These are phyloP conservation scores for Syngnathus acus DNA, from an alignment of 2,797 vertebrate species.

Conservation along the genomic window DNA sequence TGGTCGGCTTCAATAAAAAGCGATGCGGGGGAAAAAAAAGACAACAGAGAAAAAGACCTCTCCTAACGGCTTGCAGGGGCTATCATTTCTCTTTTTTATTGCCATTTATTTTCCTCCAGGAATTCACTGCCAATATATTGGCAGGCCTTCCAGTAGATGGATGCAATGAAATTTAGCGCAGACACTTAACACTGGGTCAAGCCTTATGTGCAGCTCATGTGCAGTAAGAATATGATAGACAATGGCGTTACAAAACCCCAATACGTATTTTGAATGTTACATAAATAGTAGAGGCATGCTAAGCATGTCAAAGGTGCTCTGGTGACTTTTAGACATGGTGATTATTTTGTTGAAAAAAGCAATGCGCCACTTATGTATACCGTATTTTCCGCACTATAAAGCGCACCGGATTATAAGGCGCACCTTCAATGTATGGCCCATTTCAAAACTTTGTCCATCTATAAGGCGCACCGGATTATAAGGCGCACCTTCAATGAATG, in stretches of 20 bases:
- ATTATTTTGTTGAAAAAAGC: background rate
- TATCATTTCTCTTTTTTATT: slow-evolving; percentile 97
- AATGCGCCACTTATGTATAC: background rate
- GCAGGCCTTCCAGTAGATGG: slow-evolving; percentile 95
- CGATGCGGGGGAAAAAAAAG: slow-evolving; percentile 46
- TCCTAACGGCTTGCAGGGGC: slow-evolving; percentile 81
- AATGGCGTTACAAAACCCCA: slow-evolving; percentile 71
- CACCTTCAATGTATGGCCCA: too few species aligned
- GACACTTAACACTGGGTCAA: slow-evolving; percentile 96
- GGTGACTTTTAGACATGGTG: background rate
- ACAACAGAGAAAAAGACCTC: slow-evolving; percentile 66
- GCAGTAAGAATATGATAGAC: slow-evolving; percentile 91
- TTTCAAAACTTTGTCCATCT: too few species aligned
- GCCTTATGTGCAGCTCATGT: slow-evolving; percentile 80
- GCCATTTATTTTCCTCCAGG: slow-evolving; percentile 98
- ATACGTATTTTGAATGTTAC: slow-evolving; percentile 67
- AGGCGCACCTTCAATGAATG: too few species aligned
- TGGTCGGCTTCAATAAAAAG: slow-evolving; percentile 82
- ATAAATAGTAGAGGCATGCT: slow-evolving; percentile 58
- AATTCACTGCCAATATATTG: slow-evolving; percentile 97
- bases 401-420: too few species aligned
- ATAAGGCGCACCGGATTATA: too few species aligned
- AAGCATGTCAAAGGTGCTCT: background rate
- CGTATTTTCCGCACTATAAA: too few species aligned
- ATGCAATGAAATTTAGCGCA: slow-evolving; percentile 97